phyloP scores from a whole-genome alignment of 1,140 invertebrate genomes.

The Mamestra configurata region DNA sequence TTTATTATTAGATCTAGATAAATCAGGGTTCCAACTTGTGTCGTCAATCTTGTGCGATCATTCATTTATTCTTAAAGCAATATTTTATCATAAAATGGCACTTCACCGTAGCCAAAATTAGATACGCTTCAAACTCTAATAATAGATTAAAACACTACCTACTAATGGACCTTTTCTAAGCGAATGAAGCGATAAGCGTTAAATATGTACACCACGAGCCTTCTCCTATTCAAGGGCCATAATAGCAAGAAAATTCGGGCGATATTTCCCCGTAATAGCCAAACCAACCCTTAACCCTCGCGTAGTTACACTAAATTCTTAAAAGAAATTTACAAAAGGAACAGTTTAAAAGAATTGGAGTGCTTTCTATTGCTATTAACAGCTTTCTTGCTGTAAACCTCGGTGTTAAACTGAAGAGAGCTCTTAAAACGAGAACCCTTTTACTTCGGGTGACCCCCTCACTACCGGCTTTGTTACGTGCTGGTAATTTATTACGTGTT shows the following conservation, averaged over 20 bases:
- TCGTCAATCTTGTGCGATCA: neutral
- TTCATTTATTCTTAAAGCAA: neutral
- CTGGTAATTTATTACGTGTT: conserved; percentile 45
- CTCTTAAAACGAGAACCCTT: conserved; percentile 57
- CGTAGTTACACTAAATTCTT: conserved; percentile 40
- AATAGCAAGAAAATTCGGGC: neutral
- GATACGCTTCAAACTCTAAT: conserved; percentile 8
- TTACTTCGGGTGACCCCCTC: conserved; percentile 53
- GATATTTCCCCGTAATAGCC: conserved; percentile 21
- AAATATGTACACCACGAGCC: conserved; percentile 29
- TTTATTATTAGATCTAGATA: no score
- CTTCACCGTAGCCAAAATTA: neutral
- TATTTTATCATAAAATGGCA: neutral
- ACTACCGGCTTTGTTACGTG: conserved; percentile 45
- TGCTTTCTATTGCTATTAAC: conserved; percentile 51
- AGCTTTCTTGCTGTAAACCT: conserved; percentile 50
- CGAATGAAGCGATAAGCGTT: conserved; percentile 22
- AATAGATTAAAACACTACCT: conserved; percentile 15
- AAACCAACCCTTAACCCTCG: neutral
- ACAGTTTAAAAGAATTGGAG: conserved; percentile 41
- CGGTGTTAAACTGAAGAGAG: conserved; percentile 52
- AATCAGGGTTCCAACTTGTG: neutral
- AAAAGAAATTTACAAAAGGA: conserved; percentile 31
- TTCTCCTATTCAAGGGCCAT: conserved; percentile 1
- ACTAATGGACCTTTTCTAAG: conserved; percentile 21